Evolutionary conservation across 2,113 vertebrate species (phyloP), one percentile per base, ranked within the genome.

Genomic region (Pelmatolapia mariae): DNA sequence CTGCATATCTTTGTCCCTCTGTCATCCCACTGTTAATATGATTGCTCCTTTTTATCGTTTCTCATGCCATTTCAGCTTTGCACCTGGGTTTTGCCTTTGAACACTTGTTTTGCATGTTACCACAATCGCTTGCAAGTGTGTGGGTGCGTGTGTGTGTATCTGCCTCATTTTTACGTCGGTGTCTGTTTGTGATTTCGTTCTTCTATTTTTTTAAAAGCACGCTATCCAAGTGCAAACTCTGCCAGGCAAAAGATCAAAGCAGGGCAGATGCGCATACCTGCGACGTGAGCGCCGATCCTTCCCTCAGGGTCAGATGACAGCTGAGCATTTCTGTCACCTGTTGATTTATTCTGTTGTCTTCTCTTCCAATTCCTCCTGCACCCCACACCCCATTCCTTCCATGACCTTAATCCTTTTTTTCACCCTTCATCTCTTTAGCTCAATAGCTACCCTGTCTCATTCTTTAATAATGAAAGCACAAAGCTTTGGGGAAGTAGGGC

Each of bases 201-300:
- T 29, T 43, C 31, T 66, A n/a, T 50, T 87, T 88, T 81, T 83
- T 76, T 81, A 10, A 38, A 91, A 91, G 92, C 89, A 91, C 66
- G 52, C 86, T 54, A 88, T 94, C 89, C 92, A 68, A 90, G 92
- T 78, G 89, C 87, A 90, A 93, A 88, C 88, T 56, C 87, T 95
- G 95, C 93, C 95, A 95, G 91, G 91, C 90, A 19, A 73, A 86
- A 97, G 95, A 97, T 96, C 96, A 97, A 96, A 97, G 96, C 84
- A 3, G 73, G 93, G 90, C 94, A 93, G 93, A 96, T 93, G 94
- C 90, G 26, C 96, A 96, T 96, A 96, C 96, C 95, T 96, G 95
- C 87, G 91, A 94, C 94, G 89, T 96, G 94, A 96, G 92, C 88
- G 86, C 89, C 88, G 82, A 93, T 95, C 91, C 86, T 91, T 54